phyloP scores from a whole-genome alignment of 2,113 vertebrate genomes.

The Onychorhynchus coronatus region DNA sequence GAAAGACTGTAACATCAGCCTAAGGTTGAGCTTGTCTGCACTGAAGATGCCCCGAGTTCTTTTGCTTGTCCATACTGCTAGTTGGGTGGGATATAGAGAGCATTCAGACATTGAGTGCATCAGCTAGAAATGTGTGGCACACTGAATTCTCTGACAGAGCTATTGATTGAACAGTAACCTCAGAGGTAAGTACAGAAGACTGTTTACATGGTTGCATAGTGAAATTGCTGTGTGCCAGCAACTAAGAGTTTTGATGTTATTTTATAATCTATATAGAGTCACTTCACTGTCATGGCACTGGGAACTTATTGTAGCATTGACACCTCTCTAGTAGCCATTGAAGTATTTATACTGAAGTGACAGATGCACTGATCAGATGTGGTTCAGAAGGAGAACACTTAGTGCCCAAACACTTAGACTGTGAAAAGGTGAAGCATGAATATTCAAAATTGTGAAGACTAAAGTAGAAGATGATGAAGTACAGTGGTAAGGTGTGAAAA shows the following conservation, averaged over 20 bases:
- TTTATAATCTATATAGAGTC: background rate
- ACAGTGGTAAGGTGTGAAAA: background rate
- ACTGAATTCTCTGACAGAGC: background rate
- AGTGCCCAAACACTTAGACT: background rate
- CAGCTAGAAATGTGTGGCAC: background rate
- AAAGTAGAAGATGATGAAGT: background rate
- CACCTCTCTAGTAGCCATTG: background rate
- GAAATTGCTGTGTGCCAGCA: background rate
- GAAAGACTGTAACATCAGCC: background rate
- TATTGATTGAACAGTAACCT: background rate
- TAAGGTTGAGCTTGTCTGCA: background rate
- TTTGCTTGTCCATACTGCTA: background rate
- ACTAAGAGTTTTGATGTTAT: background rate
- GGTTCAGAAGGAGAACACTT: background rate
- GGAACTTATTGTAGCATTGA: background rate
- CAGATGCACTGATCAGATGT: rapidly evolving
- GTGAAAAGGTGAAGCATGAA: background rate
- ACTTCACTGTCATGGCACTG: background rate
- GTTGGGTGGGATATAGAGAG: background rate
- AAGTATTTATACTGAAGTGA: background rate
- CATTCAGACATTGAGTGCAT: background rate
- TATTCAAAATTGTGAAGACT: background rate
- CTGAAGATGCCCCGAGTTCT: background rate
- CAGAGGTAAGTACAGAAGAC: background rate
- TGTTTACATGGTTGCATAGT: background rate